Evolutionary conservation across 2,113 vertebrate genomes (phyloP), one percentile per base, ranked within the genome.

Genomic region (Pterophyllum scalare): DNA sequence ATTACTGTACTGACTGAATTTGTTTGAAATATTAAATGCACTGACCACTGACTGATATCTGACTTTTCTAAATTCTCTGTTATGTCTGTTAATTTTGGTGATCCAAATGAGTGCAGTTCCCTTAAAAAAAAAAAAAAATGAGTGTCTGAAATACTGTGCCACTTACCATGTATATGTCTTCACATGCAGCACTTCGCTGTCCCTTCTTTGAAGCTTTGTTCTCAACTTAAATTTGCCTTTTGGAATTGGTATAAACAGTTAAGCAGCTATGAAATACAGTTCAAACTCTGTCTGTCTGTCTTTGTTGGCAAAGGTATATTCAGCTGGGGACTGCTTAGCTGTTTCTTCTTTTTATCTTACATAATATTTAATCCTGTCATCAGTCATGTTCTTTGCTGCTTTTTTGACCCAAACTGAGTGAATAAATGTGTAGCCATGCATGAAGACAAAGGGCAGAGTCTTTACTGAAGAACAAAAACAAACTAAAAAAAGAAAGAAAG

Each of bases 401-500:
- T 81, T 83, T 88, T 83, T 88, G 72, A 84, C 77, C 79, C 59
- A 75, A 82, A 79, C 33, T 84, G 61, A 79, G 49, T 79, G 58
- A 87, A 77, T 79, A 82, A 76, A 90, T 77, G 75, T 89, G 65
- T 8, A 81, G 64, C 80, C 77, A 88, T 3, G 49, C 77, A 6
- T 90, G 82, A 83, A 80, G 26, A 85, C 58, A 87, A 81, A 83
- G 70, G 72, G 67, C 49, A 12, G 33, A 33, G 81, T 67, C 62
- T 74, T 78, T 83, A 75, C 38, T 82, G 86, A 89, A 81, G 57
- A 75, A 75, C 65, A 78, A 6, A 15, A 54, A 72, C 31, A 54
- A 33, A 28, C 57, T 26, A 77, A 87, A 81, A 38, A 8, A 82
- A 87, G 59, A 77, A 43, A 33, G 35, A 54, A 15, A 35, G 86